Percentiles rank a stretch among this genome's conserved stretches.
Evolutionary conservation across 1,140 invertebrate genomes (phyloP).

Genomic region (Theocolax elegans): DNA sequence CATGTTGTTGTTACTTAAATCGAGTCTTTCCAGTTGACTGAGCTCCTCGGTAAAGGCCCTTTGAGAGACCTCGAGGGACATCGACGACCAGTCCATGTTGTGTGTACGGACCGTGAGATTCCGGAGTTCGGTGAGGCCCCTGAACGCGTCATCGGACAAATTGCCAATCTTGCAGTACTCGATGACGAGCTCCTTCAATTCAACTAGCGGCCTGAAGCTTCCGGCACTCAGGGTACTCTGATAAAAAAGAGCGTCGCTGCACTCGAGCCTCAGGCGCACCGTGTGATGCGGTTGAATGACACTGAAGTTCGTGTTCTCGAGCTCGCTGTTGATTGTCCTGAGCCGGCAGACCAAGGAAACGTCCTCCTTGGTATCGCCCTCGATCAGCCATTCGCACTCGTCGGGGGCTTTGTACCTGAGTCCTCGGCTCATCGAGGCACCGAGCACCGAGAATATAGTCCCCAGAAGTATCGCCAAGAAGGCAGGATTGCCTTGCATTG

Average conservation of each 20-base stretch:
- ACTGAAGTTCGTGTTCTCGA: constrained; percentile 90
- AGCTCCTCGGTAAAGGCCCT: constrained; percentile 81
- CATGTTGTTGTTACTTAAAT: constrained; percentile 90
- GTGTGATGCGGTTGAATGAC: constrained; percentile 89
- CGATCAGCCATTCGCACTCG: constrained; percentile 83
- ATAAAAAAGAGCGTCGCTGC: constrained; percentile 83
- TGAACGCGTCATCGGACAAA: constrained; percentile 85
- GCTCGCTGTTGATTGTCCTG: constrained; percentile 87
- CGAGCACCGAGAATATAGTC: constrained; percentile 75
- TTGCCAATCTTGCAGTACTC: constrained; percentile 92
- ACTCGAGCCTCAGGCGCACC: constrained; percentile 82
- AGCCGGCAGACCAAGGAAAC: constrained; percentile 84
- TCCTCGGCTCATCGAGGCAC: constrained; percentile 76
- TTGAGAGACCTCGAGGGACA: constrained; percentile 81
- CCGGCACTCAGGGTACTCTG: constrained; percentile 87
- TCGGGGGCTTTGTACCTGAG: constrained; percentile 82
- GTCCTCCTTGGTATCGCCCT: constrained; percentile 73
- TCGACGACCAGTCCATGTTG: constrained; percentile 88
- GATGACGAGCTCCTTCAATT: constrained; percentile 85
- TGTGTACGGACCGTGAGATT: constrained; percentile 88
- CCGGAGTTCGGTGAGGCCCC: constrained; percentile 81
- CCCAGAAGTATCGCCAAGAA: constrained; percentile 72
- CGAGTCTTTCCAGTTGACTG: constrained; percentile 79
- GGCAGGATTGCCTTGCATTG: constrained; percentile 64
- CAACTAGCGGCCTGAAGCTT: constrained; percentile 84